Conservation (phyloP, 1,140 invertebrate genomes). For the Nasonia longicornis region DNA sequence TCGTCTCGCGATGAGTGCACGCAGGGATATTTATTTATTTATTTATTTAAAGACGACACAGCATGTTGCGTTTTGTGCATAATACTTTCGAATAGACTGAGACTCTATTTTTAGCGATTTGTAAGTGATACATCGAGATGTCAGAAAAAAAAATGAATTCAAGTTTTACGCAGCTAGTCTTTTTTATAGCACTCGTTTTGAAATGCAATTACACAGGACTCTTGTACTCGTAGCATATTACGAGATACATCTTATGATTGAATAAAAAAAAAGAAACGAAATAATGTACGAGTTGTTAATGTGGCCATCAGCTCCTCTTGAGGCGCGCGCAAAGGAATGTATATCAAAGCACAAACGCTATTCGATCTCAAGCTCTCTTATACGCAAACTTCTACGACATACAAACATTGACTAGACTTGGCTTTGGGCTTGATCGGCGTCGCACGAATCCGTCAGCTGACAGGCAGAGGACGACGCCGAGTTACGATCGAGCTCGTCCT, state of each 20-base stretch:
- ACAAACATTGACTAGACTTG: slow-evolving; percentile 33
- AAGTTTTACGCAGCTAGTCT: neutral
- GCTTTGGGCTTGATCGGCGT: neutral
- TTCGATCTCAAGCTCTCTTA: neutral
- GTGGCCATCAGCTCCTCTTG: neutral
- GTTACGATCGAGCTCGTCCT: slow-evolving; percentile 3
- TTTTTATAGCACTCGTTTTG: neutral
- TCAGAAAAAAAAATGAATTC: neutral
- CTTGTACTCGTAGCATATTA: neutral
- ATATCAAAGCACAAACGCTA: neutral
- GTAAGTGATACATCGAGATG: neutral
- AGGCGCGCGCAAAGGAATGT: neutral
- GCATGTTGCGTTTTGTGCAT: neutral
- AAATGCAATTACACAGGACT: neutral
- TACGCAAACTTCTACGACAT: neutral
- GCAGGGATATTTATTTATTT: neutral
- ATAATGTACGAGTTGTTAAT: neutral
- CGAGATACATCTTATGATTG: neutral
- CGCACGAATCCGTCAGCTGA: neutral
- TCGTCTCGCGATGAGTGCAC: too few relatives aligned
- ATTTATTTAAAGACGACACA: neutral
- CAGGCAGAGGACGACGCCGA: neutral
- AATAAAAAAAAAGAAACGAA: neutral
- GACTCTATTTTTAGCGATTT: neutral
- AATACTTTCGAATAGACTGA: neutral